Conservation (phyloP, 2,113 vertebrate species). For the Dascyllus trimaculatus region DNA sequence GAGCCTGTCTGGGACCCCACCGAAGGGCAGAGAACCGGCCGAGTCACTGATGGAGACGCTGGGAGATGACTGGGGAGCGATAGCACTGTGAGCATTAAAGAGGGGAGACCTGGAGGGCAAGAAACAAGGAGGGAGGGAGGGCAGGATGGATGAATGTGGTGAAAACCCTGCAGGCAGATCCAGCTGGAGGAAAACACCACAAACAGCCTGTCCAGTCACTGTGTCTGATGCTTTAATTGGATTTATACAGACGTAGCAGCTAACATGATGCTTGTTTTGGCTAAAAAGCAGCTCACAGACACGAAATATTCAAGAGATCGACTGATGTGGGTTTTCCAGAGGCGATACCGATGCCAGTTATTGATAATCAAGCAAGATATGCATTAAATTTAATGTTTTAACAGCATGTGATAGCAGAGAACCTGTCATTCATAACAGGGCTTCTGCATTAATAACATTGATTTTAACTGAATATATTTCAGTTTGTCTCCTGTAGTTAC, state of each 20-base stretch:
- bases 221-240: neutral
- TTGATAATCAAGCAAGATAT: too few relatives aligned
- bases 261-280: neutral
- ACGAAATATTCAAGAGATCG: too few relatives aligned
- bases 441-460: too few relatives aligned
- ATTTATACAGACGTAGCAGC: constrained; percentile 3
- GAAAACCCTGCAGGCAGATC: constrained; percentile 7
- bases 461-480: too few relatives aligned
- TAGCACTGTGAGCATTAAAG: constrained; percentile 37
- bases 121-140: neutral
- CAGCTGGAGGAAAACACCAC: constrained; percentile 10
- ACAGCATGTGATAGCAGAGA: too few relatives aligned
- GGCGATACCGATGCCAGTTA: too few relatives aligned
- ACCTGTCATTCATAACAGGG: too few relatives aligned
- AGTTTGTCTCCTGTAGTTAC: too few relatives aligned
- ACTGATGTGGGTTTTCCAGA: too few relatives aligned
- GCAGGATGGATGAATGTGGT: neutral
- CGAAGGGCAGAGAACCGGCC: constrained; percentile 25
- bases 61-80: constrained; percentile 34
- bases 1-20: constrained; percentile 34
- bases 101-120: constrained; percentile 9
- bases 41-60: constrained; percentile 38
- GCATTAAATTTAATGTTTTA: too few relatives aligned
- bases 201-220: constrained; percentile 15
- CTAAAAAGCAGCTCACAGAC: neutral